Evolutionary conservation across 2,888 invertebrate genomes (phyloP).

Genomic region (Metallyticus violacea): DNA sequence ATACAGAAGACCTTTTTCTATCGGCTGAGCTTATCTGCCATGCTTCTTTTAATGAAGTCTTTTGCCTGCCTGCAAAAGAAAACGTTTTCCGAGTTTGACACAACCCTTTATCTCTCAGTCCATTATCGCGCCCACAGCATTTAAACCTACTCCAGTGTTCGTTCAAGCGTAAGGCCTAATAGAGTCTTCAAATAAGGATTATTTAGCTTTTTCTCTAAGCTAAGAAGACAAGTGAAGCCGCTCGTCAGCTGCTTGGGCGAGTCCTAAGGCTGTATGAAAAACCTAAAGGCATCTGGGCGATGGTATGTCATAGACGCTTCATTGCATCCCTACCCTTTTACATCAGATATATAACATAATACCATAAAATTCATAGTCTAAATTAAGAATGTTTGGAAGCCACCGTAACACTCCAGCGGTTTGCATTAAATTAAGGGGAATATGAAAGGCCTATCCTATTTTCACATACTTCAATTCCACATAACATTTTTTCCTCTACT

Average conservation of each 20-base stretch:
- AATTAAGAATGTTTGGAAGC: no score
- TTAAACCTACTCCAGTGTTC: not conserved
- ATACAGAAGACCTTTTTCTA: not conserved
- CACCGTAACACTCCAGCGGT: no score
- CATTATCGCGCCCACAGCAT: not conserved
- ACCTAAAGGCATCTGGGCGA: not conserved
- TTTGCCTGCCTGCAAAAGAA: not conserved
- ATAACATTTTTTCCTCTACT: no score
- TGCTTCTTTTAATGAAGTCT: not conserved
- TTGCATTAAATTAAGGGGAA: no score
- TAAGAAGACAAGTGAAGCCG: not conserved
- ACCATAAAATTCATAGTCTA: no score
- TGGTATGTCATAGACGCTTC: no score
- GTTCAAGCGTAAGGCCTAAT: not conserved
- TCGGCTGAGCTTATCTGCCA: not conserved
- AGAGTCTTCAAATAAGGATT: not conserved
- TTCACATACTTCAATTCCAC: no score
- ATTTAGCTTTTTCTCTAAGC: not conserved
- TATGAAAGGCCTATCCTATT: no score
- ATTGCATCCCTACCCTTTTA: no score
- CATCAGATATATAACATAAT: no score
- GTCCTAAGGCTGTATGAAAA: not conserved
- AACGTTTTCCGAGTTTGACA: not conserved
- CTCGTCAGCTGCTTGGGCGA: not conserved
- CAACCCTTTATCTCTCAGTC: not conserved